phyloP scores from a whole-genome alignment of 2,113 vertebrate genomes.

The Callospermophilus lateralis region DNA sequence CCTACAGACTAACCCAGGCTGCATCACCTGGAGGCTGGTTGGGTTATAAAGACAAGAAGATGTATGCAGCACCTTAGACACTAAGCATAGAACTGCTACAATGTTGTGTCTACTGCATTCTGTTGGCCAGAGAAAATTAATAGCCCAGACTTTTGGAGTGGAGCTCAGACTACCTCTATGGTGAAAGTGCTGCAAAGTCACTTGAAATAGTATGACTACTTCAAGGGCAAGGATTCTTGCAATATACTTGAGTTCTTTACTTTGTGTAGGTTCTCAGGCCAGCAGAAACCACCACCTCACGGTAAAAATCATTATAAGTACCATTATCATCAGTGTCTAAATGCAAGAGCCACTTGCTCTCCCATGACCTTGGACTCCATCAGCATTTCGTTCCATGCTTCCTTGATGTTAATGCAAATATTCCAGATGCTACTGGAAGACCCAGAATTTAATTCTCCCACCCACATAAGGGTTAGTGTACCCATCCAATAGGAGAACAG shows the following conservation, averaged over 20 bases:
- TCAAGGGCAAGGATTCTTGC: not conserved
- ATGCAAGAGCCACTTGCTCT: not conserved
- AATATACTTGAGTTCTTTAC: not conserved
- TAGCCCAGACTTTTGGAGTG: not conserved
- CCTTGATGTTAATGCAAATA: not conserved
- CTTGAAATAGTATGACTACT: not conserved
- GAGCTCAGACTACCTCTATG: not conserved
- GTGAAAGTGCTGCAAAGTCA: not conserved
- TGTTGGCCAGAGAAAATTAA: not conserved
- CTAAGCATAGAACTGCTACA: not conserved
- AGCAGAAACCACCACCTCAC: not conserved
- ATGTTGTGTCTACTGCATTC: not conserved
- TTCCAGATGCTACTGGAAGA: not conserved
- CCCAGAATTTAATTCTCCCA: not conserved
- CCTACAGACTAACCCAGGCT: not conserved
- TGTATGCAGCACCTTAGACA: not conserved
- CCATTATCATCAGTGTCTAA: not conserved
- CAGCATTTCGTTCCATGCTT: not conserved
- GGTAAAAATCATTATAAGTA: not conserved
- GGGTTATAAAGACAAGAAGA: not conserved
- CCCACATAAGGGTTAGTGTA: not conserved
- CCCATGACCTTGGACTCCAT: not conserved
- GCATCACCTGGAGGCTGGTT: not conserved
- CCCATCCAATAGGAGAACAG: not conserved
- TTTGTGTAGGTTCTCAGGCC: not conserved